Evolutionary conservation across 1,140 invertebrate species (phyloP).

Genomic region (Bombus pascuorum): DNA sequence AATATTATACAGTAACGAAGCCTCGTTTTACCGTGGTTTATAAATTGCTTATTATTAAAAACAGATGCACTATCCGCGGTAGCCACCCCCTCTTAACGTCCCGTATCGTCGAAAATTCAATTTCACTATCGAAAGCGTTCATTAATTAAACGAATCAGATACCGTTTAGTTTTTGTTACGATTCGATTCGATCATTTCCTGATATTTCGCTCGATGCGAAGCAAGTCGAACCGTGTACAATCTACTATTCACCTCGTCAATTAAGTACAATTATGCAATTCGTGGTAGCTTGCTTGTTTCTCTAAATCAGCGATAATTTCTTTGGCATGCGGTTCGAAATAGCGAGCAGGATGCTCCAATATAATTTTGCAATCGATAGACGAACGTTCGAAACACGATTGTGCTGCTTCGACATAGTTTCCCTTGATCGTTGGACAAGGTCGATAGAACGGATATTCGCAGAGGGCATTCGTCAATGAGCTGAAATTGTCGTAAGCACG

Average conservation of each 20-base stretch:
- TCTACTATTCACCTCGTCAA: background rate
- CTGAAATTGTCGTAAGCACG: constrained; percentile 29
- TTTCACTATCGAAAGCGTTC: background rate
- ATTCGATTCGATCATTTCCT: background rate
- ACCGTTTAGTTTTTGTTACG: too few relatives aligned
- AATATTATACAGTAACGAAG: background rate
- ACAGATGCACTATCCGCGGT: background rate
- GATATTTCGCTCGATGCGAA: background rate
- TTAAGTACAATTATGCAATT: background rate
- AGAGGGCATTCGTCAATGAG: constrained; percentile 20
- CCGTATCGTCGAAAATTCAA: background rate
- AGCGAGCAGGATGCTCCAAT: background rate
- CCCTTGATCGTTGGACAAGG: constrained; percentile 36
- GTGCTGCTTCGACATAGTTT: constrained; percentile 1
- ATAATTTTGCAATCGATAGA: constrained; percentile 17
- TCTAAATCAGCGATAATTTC: background rate
- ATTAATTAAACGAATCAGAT: background rate
- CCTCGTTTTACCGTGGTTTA: background rate
- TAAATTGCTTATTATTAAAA: background rate
- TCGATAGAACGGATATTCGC: constrained; percentile 23
- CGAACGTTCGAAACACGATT: constrained; percentile 12
- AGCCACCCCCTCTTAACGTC: background rate
- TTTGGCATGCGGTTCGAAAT: background rate
- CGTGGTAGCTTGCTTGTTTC: background rate
- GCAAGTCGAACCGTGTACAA: background rate